Percentiles rank a stretch among this genome's conserved stretches.
These are phyloP conservation scores for Triplophysa tibetana DNA, from an alignment of 2,113 vertebrate species.

Conservation along the genomic window DNA sequence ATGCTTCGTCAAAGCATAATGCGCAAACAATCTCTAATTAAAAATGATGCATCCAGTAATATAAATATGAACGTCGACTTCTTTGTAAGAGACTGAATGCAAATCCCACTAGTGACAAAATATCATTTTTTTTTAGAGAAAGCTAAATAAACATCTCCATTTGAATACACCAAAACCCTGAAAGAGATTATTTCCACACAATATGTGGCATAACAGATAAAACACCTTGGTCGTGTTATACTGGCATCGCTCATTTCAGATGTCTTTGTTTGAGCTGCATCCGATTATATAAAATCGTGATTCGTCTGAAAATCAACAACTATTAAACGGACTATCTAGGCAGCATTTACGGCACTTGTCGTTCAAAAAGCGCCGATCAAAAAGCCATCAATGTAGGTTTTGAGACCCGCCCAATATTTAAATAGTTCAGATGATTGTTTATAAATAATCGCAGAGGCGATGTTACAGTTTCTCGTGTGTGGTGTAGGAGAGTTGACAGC, in stretches of 20 bases:
- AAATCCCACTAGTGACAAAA: background rate
- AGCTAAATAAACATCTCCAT: background rate
- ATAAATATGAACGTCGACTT: background rate
- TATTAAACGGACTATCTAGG: background rate
- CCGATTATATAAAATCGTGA: constrained; percentile 17
- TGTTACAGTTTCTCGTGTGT: background rate
- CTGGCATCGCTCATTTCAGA: background rate
- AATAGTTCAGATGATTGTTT: background rate
- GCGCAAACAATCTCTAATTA: background rate
- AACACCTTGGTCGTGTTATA: background rate
- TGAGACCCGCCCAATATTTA: background rate
- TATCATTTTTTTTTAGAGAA: background rate
- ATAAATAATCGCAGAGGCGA: background rate
- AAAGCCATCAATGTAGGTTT: background rate
- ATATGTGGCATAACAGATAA: background rate
- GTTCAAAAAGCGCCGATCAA: background rate
- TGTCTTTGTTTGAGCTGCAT: background rate
- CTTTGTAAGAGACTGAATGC: background rate
- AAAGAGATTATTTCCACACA: too few relatives aligned
- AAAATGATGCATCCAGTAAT: background rate
- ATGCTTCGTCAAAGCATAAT: background rate
- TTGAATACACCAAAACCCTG: background rate
- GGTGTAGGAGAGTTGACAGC: background rate
- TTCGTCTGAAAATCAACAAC: background rate
- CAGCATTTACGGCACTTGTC: background rate